Conservation (phyloP, 2,888 invertebrate species). For the Lypha dubia region DNA sequence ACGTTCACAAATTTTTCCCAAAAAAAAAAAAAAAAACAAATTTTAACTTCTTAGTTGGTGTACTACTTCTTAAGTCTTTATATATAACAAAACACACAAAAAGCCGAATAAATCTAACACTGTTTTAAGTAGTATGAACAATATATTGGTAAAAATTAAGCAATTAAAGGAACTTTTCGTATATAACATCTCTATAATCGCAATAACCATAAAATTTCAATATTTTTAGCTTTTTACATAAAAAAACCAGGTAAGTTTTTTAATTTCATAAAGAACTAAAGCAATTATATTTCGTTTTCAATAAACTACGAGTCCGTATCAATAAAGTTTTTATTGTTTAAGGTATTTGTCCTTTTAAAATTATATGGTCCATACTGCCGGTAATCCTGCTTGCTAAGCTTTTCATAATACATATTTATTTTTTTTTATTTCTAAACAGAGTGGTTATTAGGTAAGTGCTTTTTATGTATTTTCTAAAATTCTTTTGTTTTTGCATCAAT, state of each 20-base stretch:
- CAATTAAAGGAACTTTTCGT: slow-evolving; percentile 42
- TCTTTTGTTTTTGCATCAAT: slow-evolving; percentile 21
- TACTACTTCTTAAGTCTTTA: slow-evolving; percentile 68
- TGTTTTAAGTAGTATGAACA: slow-evolving; percentile 42
- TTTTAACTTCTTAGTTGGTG: slow-evolving; percentile 61
- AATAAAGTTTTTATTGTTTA: not conserved
- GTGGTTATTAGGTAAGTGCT: slow-evolving; percentile 63
- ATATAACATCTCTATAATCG: slow-evolving; percentile 47
- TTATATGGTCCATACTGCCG: slow-evolving; percentile 3
- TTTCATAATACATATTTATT: slow-evolving; percentile 31
- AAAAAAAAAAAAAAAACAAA: too few species aligned
- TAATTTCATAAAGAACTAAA: not conserved
- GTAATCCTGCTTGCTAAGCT: slow-evolving; percentile 7
- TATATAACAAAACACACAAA: slow-evolving; percentile 48
- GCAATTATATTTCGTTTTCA: slow-evolving; percentile 53
- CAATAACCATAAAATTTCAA: not conserved
- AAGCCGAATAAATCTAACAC: slow-evolving; percentile 64
- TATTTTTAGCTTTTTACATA: not conserved
- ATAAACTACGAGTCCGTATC: slow-evolving; percentile 28
- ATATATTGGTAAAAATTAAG: slow-evolving; percentile 37
- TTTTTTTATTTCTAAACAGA: not conserved
- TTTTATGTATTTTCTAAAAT: slow-evolving; percentile 7
- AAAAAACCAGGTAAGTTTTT: slow-evolving; percentile 46
- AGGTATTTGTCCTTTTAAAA: not conserved
- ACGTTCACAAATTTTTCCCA: slow-evolving; percentile 57